Conservation (phyloP, 1,140 invertebrate genomes). For the Andricus grossulariae region DNA sequence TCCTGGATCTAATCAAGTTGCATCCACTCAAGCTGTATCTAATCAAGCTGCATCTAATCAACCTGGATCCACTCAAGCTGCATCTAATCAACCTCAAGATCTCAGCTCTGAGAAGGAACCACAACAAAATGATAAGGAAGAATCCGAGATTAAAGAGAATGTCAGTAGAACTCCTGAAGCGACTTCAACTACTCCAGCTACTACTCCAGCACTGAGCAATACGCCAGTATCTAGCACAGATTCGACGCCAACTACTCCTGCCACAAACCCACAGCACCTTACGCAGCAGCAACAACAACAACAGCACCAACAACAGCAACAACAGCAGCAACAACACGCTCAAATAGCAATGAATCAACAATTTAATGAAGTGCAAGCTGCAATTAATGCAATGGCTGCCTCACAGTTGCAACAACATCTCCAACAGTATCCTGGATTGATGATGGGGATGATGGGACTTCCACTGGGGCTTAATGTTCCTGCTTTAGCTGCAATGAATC, state of each 20-base stretch:
- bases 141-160: slow-evolving; percentile 72
- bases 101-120: slow-evolving; percentile 64
- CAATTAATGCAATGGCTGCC: slow-evolving; percentile 88
- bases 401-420: slow-evolving; percentile 89
- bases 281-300: slow-evolving; percentile 63
- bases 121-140: slow-evolving; percentile 77
- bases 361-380: slow-evolving; percentile 90
- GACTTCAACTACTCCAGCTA: slow-evolving; percentile 79
- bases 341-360: slow-evolving; percentile 84
- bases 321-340: slow-evolving; percentile 64
- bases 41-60: slow-evolving; percentile 59
- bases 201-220: slow-evolving; percentile 80
- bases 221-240: slow-evolving; percentile 79
- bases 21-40: no score
- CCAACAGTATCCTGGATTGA: slow-evolving; percentile 76
- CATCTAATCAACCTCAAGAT: slow-evolving; percentile 65
- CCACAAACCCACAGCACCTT: slow-evolving; percentile 73
- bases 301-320: slow-evolving; percentile 58
- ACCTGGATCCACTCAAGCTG: slow-evolving; percentile 48
- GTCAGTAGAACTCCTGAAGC: slow-evolving; percentile 75
- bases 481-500: slow-evolving; percentile 90
- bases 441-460: slow-evolving; percentile 86
- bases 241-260: slow-evolving; percentile 75
- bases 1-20: slow-evolving; percentile 59
- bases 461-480: slow-evolving; percentile 89